Evolutionary conservation across 2,888 invertebrate species (phyloP).

Genomic region (Chrysolina americana): DNA sequence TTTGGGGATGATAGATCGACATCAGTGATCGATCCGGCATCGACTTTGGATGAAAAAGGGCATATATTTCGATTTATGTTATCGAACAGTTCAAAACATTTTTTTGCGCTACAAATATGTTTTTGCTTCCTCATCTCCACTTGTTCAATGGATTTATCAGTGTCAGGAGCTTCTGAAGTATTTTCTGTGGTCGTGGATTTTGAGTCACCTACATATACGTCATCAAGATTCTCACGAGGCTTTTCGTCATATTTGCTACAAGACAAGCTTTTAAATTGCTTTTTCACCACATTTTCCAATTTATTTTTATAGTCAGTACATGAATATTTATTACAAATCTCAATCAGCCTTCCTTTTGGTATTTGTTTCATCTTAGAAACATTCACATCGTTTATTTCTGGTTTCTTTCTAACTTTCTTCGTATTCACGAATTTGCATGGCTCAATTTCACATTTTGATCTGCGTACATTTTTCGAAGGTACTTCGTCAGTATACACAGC

Average conservation of each 20-base stretch:
- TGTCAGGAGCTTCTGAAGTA: not conserved
- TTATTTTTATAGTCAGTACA: no score
- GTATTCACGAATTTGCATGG: not conserved
- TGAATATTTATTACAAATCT: not conserved
- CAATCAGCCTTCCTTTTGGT: not conserved
- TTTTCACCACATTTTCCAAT: not conserved
- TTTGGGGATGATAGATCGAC: no score
- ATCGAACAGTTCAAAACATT: no score
- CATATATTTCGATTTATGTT: no score
- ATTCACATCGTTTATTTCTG: not conserved
- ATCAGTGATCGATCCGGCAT: no score
- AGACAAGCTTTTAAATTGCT: not conserved
- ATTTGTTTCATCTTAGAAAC: not conserved
- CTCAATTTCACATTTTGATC: not conserved
- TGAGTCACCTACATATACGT: not conserved
- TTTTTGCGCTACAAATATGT: no score
- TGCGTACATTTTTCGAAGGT: not conserved
- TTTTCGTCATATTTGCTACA: not conserved
- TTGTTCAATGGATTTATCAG: no score
- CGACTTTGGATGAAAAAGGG: no score
- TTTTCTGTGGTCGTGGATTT: not conserved
- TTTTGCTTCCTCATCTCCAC: not conserved
- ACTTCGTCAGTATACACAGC: not conserved
- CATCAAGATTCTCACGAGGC: not conserved
- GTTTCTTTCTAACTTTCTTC: not conserved